Evolutionary conservation across 1,140 invertebrate species (phyloP).

Genomic region (Macrobrachium rosenbergii): DNA sequence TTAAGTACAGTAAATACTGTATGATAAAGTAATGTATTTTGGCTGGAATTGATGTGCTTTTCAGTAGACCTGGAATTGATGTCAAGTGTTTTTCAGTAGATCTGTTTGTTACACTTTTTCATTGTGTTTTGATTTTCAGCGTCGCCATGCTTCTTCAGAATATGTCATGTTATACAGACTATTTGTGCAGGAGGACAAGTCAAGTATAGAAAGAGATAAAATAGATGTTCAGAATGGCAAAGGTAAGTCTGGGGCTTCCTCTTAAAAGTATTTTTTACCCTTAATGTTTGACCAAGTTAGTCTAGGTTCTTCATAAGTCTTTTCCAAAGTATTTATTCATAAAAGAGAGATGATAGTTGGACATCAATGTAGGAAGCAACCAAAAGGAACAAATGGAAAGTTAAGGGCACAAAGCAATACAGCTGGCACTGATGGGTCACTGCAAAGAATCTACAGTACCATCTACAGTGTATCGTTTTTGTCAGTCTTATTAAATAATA

Average conservation of each 20-base stretch:
- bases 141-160: constrained; percentile 79
- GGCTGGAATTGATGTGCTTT: too few species aligned
- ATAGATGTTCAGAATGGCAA: constrained; percentile 68
- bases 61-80: background rate
- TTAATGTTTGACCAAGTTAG: too few species aligned
- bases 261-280: background rate
- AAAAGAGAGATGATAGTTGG: too few species aligned
- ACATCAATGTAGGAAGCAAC: too few species aligned
- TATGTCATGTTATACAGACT: constrained; percentile 81
- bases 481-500: background rate
- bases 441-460: too few species aligned
- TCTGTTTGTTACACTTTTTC: background rate
- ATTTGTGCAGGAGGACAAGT: constrained; percentile 79
- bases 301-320: too few species aligned
- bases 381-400: too few species aligned
- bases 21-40: too few species aligned
- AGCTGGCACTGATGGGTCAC: too few species aligned
- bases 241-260: constrained; percentile 36
- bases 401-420: too few species aligned
- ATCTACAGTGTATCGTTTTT: background rate
- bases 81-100: background rate
- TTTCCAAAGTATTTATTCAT: too few species aligned
- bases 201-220: constrained; percentile 74
- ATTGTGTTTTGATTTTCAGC: constrained; percentile 70
- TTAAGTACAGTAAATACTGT: too few species aligned